A percentile compares a stretch with the other conserved stretches of the same genome.
phyloP scores from a whole-genome alignment of 1,140 invertebrate species.

The Pseudachorutes palmiensis region DNA sequence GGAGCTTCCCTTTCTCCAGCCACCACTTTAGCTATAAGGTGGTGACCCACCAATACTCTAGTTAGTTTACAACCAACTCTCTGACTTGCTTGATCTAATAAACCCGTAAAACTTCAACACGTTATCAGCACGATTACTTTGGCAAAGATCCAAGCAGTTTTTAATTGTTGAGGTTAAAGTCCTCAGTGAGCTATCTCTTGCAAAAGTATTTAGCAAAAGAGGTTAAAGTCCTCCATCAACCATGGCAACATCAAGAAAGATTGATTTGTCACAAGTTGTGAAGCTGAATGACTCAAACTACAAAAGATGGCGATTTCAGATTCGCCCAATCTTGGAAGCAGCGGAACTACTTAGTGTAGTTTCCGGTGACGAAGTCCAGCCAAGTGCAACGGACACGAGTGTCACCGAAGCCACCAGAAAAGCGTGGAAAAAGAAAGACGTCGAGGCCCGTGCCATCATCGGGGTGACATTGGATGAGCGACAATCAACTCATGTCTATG shows the following conservation, averaged over 20 bases:
- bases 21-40: too few relatives aligned
- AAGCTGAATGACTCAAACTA: constrained; percentile 9
- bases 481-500: constrained; percentile 13
- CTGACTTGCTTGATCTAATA: background rate
- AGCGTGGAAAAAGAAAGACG: constrained; percentile 12
- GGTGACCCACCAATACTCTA: too few relatives aligned
- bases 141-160: background rate
- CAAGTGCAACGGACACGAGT: background rate
- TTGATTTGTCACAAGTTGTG: background rate
- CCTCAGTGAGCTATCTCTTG: background rate
- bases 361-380: background rate
- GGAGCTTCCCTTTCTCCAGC: too few relatives aligned
- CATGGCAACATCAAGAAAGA: background rate
- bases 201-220: background rate
- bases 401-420: background rate
- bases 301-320: background rate
- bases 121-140: background rate
- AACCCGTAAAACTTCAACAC: background rate
- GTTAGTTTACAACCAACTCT: too few relatives aligned
- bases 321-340: background rate
- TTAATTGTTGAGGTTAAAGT: background rate
- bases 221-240: background rate
- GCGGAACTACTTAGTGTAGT: background rate
- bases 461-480: background rate
- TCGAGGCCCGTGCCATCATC: constrained; percentile 17